These are phyloP conservation scores for Mythimna lalbum DNA, from an alignment of 2,888 invertebrate species.

Conservation along the genomic window DNA sequence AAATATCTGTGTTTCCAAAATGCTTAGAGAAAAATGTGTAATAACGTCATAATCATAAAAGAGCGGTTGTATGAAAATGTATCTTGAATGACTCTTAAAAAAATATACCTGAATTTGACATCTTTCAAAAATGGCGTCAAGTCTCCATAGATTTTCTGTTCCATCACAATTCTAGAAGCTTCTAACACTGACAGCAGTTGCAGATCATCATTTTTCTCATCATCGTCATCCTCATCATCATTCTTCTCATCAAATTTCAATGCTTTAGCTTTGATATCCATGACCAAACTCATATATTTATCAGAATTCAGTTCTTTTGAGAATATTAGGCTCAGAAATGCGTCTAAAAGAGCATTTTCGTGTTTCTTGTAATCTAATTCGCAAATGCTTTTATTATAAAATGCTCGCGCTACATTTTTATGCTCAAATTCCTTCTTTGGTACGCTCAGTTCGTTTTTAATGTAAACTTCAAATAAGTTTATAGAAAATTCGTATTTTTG, in stretches of 20 bases:
- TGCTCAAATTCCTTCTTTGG: slow-evolving; percentile 66
- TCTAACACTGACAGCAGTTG: slow-evolving; percentile 76
- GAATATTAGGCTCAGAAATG: slow-evolving; percentile 80
- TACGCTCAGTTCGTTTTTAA: slow-evolving; percentile 74
- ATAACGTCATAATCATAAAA: too few relatives aligned
- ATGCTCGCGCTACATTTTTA: slow-evolving; percentile 79
- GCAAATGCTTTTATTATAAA: slow-evolving; percentile 86
- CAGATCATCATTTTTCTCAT: slow-evolving; percentile 60
- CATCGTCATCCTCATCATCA: slow-evolving; percentile 57
- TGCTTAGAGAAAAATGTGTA: too few relatives aligned
- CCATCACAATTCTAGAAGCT: slow-evolving; percentile 67
- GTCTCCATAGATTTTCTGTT: slow-evolving; percentile 73
- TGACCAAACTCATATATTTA: slow-evolving; percentile 83
- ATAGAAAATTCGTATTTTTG: slow-evolving; percentile 77
- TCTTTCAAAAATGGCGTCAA: slow-evolving; percentile 71
- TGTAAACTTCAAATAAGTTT: slow-evolving; percentile 79
- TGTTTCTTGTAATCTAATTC: slow-evolving; percentile 78
- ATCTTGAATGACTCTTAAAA: not conserved
- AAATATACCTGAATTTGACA: slow-evolving; percentile 78
- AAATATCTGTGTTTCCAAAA: too few relatives aligned
- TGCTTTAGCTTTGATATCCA: slow-evolving; percentile 83
- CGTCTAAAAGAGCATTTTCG: slow-evolving; percentile 76
- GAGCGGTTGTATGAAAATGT: too few relatives aligned
- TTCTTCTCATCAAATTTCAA: slow-evolving; percentile 66
- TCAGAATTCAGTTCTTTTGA: slow-evolving; percentile 73